Base-by-base conservation (phyloP, 2,797 vertebrate genomes). In the Neopelma chrysocephalum region DNA sequence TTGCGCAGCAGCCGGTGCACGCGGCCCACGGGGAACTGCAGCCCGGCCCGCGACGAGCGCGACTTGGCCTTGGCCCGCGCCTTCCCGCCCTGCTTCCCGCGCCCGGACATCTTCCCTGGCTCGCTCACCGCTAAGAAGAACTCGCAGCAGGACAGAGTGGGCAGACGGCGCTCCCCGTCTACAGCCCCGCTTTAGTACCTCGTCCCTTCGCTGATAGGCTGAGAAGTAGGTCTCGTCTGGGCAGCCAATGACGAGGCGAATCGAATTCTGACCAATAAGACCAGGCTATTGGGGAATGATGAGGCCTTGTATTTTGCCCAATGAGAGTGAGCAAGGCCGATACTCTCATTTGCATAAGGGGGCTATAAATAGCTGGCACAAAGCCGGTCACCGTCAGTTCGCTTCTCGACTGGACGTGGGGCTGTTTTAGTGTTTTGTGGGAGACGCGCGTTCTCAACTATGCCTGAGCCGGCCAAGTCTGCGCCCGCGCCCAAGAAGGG, bases 21-120 rank as follows among this genome's bases (percentile, higher is more conserved):
- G 0, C 95, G 91, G 8, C 95, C 95, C 2, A 96, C 93, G 2
- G 97, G 97, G 43, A 97, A 97, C 94, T 97, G 97, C 81, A 97
- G 87, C 7, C 97, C 97, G 2, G 97, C 97, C 32, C 96, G 80
- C 17, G 97, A 97, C 5, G 97, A 97, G 26, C 97, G 96, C 7
- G 97, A 97, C 83, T 97, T 97, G 10, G 97, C 96, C 51, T 96
- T 94, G 0, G 81, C 80, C 0, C 83, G 70, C 34, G 93, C 96
- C 60, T 97, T 97, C 3, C 97, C 97, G 4, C 97, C 97, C 40
- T 97, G 97, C 22, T 97, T 98, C 1, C 97, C 97, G 0, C 97
- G 96, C 1, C 97, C 97, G 0, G 97, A 98, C 97, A 97, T 97
- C 47, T 11, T 47, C 11, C 9, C 10, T 9, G 3, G 12, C 4